Evolutionary conservation across 2,113 vertebrate genomes (phyloP).

Genomic region (Rattus norvegicus): GRCr8 NC_086019.1:153497001-153497500

Average conservation of each 20-base stretch:
- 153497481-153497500: neutral
- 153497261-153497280: neutral
- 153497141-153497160: conserved; percentile 25
- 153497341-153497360: neutral
- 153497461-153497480: neutral
- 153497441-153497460: neutral
- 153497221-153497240: neutral
- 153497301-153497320: neutral
- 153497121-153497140: conserved; percentile 24
- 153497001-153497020: conserved; percentile 27
- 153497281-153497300: neutral
- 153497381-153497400: neutral
- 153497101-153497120: neutral
- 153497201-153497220: neutral
- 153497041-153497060: neutral
- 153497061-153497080: conserved; percentile 15
- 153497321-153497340: neutral
- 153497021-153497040: conserved; percentile 22
- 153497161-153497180: conserved; percentile 31
- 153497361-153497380: neutral
- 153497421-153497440: conserved; percentile 1
- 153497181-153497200: neutral
- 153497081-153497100: conserved; percentile 38
- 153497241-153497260: neutral
- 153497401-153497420: neutral